A percentile compares a stretch with the other conserved stretches of the same genome.
These are phyloP conservation scores for Lasioglossum figueresi DNA, from an alignment of 2,888 invertebrate genomes.

Conservation along the genomic window DNA sequence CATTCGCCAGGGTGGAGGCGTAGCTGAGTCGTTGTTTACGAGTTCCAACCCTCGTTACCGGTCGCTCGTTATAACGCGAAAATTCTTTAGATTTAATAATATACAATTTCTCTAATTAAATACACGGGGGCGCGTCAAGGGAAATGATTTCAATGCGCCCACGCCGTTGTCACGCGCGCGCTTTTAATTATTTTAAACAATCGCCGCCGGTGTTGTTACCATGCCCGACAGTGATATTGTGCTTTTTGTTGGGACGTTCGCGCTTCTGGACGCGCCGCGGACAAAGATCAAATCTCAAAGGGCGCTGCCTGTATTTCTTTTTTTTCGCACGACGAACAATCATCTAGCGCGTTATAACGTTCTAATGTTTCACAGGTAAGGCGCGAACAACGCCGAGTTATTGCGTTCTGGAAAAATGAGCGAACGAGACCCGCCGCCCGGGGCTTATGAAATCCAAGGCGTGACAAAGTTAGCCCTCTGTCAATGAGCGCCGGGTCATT, in stretches of 20 bases:
- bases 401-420: not conserved
- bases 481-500: not conserved
- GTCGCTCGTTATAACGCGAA: conserved; percentile 3
- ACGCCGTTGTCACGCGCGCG: not conserved
- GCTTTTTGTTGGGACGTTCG: not conserved
- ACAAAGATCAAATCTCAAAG: not conserved
- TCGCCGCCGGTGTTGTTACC: not conserved
- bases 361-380: conserved; percentile 11
- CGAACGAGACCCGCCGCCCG: not conserved
- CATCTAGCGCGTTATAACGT: not conserved
- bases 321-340: not conserved
- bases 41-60: conserved; percentile 8
- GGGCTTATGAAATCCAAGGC: not conserved
- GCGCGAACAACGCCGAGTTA: not conserved
- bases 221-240: not conserved
- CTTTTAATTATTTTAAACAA: conserved; percentile 11
- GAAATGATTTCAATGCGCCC: not conserved
- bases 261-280: not conserved
- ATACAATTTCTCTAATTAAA: not conserved
- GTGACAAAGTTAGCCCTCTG: not conserved
- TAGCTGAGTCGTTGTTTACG: conserved; percentile 19
- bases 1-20: conserved; percentile 1
- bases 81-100: not conserved
- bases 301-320: not conserved
- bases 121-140: not conserved